Base-by-base conservation (phyloP, 2,113 vertebrate genomes). In the Apus apus region DNA sequence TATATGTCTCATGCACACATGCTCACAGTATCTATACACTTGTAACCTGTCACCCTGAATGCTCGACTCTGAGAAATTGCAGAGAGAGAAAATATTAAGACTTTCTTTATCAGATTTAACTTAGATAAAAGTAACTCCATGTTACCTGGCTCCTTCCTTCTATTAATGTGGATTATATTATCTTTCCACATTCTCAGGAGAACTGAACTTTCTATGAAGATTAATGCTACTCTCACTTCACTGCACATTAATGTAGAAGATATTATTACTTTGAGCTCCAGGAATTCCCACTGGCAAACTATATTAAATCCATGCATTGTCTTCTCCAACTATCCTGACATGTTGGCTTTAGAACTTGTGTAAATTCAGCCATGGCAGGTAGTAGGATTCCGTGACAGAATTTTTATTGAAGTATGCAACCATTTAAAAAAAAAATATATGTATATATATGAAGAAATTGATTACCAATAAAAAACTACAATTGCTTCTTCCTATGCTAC, bases 121-220 rank as follows among this genome's bases (percentile, higher is more conserved):
- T 61, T 60, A 46, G 30, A 89, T 45, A 67, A 38, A 84, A 86
- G 50, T 57, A 60, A 86, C 76, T 16, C 73, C 68, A 58, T 40
- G 38, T 70, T 93, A 91, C 65, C 48, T 72, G 76, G 64, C 43
- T 92, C 78, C 60, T 95, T 96, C 83, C 23, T 94, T 89, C 54
- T 83, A 46, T 93, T 93, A 93, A 82, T 85, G 36, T 16, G 56
- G 36, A 66, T 96, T 92, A 78, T 72, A 87, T 77, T 92, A 91
- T 64, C 67, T 46, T 94, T 89, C 89, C 58, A 75, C 64, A 51
- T 43, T 77, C 90, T 94, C 67, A 66, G 34, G 89, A 92, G 76
- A 96, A 85, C 46, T 89, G 76, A 98, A 92, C 71, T 91, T 97
- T 96, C 92, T 87, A 32, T 91, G 87, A 97, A 96, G 95, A 97